These are phyloP conservation scores for Sparus aurata DNA, from an alignment of 2,797 vertebrate species.

Conservation along the genomic window DNA sequence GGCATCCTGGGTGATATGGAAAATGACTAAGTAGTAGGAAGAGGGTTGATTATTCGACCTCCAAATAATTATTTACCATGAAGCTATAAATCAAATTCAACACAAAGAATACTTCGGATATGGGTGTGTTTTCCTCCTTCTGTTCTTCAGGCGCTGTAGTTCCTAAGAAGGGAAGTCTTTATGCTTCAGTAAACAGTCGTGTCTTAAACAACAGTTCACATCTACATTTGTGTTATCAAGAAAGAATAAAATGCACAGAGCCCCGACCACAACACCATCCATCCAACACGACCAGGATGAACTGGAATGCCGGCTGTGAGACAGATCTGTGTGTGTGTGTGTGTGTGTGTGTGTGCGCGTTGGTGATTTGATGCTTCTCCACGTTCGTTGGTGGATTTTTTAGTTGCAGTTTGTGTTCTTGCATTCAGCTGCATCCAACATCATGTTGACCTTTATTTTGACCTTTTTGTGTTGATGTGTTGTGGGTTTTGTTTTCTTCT, in stretches of 20 bases:
- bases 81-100: too few relatives aligned
- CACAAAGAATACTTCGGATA: background rate
- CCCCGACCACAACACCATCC: background rate
- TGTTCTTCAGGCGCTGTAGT: background rate
- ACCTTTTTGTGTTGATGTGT: slow-evolving; percentile 31
- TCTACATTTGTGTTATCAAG: background rate
- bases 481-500: slow-evolving; percentile 20
- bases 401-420: slow-evolving; percentile 25
- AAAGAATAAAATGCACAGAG: background rate
- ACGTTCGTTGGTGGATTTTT: background rate
- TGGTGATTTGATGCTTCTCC: slow-evolving; percentile 2
- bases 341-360: background rate
- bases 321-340: background rate
- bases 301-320: background rate
- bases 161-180: background rate
- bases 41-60: too few relatives aligned
- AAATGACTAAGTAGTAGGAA: background rate
- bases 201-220: background rate
- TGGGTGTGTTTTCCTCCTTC: background rate
- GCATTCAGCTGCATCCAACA: slow-evolving; percentile 20
- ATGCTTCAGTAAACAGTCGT: background rate
- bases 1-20: background rate
- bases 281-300: background rate
- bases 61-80: too few relatives aligned
- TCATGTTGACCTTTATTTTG: slow-evolving; percentile 15